Evolutionary conservation across 2,113 vertebrate genomes (phyloP).

Genomic region (Aldabrachelys gigantea): DNA sequence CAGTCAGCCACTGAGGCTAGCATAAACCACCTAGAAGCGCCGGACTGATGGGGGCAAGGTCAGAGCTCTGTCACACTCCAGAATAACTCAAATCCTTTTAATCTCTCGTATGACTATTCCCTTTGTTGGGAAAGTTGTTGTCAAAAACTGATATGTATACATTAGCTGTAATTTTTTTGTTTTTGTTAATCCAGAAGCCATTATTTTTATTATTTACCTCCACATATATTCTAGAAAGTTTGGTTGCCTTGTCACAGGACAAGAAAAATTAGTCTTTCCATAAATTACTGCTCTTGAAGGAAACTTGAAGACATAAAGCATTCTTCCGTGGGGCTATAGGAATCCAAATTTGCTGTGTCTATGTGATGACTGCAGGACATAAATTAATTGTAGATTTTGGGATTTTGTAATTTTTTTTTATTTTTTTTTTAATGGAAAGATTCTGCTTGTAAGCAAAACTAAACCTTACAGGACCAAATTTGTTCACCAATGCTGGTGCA

Average conservation of each 20-base stretch:
- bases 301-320: not conserved
- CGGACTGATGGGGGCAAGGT: too few species aligned
- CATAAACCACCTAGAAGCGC: too few species aligned
- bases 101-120: not conserved
- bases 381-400: not conserved
- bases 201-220: not conserved
- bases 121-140: not conserved
- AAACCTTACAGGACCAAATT: not conserved
- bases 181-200: not conserved
- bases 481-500: not conserved
- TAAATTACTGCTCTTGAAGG: not conserved
- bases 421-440: not conserved
- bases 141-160: not conserved
- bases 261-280: fast-evolving
- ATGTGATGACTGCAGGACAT: not conserved
- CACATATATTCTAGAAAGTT: not conserved
- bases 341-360: not conserved
- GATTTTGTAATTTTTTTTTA: not conserved
- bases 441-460: not conserved
- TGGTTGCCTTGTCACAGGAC: not conserved
- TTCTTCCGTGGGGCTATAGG: not conserved
- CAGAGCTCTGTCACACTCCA: not conserved
- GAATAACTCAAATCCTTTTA: not conserved
- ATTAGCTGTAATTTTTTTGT: not conserved
- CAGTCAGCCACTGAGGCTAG: too few species aligned